Evolutionary conservation across 2,113 vertebrate species (phyloP).

Genomic region (Microcebus lehilahytsara): DNA sequence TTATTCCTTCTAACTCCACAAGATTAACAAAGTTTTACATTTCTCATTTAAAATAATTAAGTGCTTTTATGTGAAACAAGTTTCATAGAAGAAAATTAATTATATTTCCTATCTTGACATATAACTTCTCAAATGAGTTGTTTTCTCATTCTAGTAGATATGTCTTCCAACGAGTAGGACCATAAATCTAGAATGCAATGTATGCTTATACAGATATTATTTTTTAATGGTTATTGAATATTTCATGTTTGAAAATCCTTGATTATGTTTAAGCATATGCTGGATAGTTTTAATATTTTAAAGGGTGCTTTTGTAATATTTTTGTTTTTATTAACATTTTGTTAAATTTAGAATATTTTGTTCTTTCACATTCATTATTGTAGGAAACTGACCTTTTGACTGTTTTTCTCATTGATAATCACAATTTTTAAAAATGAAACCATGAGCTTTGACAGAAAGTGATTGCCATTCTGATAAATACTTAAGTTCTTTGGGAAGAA

Average conservation of each 20-base stretch:
- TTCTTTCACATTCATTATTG: not conserved
- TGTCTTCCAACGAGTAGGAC: not conserved
- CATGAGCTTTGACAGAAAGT: not conserved
- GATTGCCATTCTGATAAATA: not conserved
- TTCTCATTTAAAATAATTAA: slow-evolving; percentile 45
- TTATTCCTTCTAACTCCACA: not conserved
- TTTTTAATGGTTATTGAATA: slow-evolving; percentile 22
- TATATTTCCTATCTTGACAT: slow-evolving; percentile 29
- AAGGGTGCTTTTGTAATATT: not conserved
- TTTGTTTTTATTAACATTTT: slow-evolving; percentile 8
- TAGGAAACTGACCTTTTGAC: slow-evolving; percentile 11
- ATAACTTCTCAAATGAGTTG: slow-evolving; percentile 16
- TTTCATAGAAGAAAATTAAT: slow-evolving; percentile 8
- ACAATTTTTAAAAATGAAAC: not conserved
- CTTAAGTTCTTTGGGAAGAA: not conserved
- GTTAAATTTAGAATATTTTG: not conserved
- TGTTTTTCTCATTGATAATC: not conserved
- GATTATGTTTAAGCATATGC: not conserved
- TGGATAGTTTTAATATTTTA: not conserved
- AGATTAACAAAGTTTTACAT: not conserved
- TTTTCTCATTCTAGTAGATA: slow-evolving; percentile 25
- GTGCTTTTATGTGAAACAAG: not conserved
- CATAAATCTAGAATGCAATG: slow-evolving; percentile 15
- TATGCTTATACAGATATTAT: not conserved
- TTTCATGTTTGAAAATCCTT: slow-evolving; percentile 39